phyloP scores from a whole-genome alignment of 2,888 invertebrate genomes.

The Trichogramma evanescens region DNA sequence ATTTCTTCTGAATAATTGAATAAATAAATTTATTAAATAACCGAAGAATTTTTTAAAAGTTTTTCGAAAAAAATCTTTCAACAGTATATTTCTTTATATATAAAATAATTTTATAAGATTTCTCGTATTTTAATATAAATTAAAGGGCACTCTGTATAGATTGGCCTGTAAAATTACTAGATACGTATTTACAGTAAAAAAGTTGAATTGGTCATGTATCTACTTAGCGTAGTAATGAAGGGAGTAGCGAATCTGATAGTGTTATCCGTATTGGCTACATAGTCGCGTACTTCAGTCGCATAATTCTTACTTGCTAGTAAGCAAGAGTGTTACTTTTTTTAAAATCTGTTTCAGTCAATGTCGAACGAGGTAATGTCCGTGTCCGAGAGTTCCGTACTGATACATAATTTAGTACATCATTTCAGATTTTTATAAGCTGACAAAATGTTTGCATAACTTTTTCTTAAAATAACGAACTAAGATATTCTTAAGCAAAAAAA shows the following conservation, averaged over 20 bases:
- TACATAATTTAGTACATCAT: slow-evolving; percentile 14
- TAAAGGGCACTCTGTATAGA: slow-evolving; percentile 42
- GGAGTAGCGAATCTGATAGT: slow-evolving; percentile 41
- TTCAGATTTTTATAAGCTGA: slow-evolving; percentile 8
- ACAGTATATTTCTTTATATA: not conserved
- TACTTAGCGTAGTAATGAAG: slow-evolving; percentile 39
- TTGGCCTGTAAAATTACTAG: slow-evolving; percentile 43
- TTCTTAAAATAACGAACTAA: slow-evolving; percentile 9
- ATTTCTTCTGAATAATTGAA: not conserved
- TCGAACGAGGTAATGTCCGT: slow-evolving; percentile 24
- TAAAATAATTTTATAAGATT: slow-evolving; percentile 6
- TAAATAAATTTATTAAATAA: slow-evolving; percentile 7
- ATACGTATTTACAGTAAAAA: slow-evolving; percentile 48
- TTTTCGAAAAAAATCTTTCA: slow-evolving; percentile 1
- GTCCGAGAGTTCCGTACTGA: slow-evolving; percentile 17
- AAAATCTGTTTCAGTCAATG: slow-evolving; percentile 20
- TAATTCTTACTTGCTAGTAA: slow-evolving; percentile 22
- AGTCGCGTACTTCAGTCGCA: slow-evolving; percentile 40
- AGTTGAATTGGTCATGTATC: slow-evolving; percentile 45
- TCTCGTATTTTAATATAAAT: slow-evolving; percentile 13
- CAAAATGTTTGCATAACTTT: slow-evolving; percentile 6
- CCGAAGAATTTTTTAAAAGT: slow-evolving; percentile 2
- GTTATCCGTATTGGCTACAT: slow-evolving; percentile 40
- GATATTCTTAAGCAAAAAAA: slow-evolving; percentile 4
- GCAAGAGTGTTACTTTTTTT: slow-evolving; percentile 13